A percentile compares a stretch with the other conserved stretches of the same genome.
phyloP scores from a whole-genome alignment of 1,140 invertebrate genomes.

The Hermetia illucens region DNA sequence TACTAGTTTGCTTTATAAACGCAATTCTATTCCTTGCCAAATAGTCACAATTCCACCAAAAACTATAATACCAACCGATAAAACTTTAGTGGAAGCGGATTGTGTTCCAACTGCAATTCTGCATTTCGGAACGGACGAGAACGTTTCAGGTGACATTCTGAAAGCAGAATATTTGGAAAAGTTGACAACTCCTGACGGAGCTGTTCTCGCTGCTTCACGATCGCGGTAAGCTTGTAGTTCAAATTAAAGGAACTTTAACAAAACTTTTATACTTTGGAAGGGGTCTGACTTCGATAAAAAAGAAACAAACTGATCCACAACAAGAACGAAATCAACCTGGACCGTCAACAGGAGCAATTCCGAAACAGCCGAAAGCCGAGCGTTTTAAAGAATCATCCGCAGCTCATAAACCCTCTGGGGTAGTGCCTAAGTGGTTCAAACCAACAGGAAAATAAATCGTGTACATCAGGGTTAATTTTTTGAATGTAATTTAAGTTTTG shows the following conservation, averaged over 20 bases:
- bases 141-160: slow-evolving; percentile 3
- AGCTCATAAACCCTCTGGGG: too few relatives aligned
- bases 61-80: slow-evolving; percentile 38
- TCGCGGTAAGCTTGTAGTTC: slow-evolving; percentile 6
- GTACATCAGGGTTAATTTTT: too few relatives aligned
- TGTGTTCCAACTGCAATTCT: slow-evolving; percentile 61
- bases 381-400: slow-evolving; percentile 1
- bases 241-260: not conserved
- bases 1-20: slow-evolving; percentile 9
- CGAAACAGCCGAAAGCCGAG: slow-evolving; percentile 6
- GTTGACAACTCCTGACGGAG: slow-evolving; percentile 8
- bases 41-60: slow-evolving; percentile 63
- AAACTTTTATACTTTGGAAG: not conserved
- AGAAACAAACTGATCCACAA: not conserved
- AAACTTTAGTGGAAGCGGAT: slow-evolving; percentile 46
- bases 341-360: slow-evolving; percentile 10
- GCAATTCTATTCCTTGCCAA: slow-evolving; percentile 6
- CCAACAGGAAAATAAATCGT: too few relatives aligned
- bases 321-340: not conserved
- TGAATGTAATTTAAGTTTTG: too few relatives aligned
- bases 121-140: slow-evolving; percentile 44
- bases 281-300: not conserved
- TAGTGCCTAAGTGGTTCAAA: too few relatives aligned
- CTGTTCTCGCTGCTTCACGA: slow-evolving; percentile 9
- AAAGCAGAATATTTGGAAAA: slow-evolving; percentile 4